Percentiles rank a stretch among this genome's conserved stretches.
Evolutionary conservation across 2,888 invertebrate genomes (phyloP).

Genomic region (Morpho achilles): DNA sequence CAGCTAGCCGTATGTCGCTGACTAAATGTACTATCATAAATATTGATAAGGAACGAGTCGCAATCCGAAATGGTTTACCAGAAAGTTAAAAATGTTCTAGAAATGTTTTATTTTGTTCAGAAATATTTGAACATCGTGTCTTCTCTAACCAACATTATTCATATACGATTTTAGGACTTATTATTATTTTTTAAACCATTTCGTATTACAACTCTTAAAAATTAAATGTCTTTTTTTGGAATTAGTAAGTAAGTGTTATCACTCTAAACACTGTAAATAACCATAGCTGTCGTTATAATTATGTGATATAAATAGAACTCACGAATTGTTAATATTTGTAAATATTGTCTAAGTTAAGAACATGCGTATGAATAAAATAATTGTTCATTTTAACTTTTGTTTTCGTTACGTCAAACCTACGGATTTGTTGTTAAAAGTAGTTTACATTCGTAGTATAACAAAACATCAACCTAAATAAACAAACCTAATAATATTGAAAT

Average conservation of each 20-base stretch:
- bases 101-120: not conserved
- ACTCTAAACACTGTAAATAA: constrained; percentile 27
- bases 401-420: constrained; percentile 26
- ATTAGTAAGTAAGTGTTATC: constrained; percentile 4
- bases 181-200: not conserved
- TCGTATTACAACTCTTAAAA: not conserved
- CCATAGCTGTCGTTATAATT: constrained; percentile 29
- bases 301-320: constrained; percentile 38
- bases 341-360: constrained; percentile 49
- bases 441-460: no score
- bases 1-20: no score
- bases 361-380: constrained; percentile 54
- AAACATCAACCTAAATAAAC: no score
- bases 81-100: no score
- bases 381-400: constrained; percentile 56
- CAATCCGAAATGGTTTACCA: no score
- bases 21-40: no score
- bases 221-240: not conserved
- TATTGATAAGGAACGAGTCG: no score
- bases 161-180: no score
- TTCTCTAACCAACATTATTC: no score
- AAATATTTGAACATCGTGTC: no score
- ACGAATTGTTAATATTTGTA: constrained; percentile 55
- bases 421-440: no score
- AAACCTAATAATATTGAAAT: no score